Conservation (phyloP, 2,797 vertebrate species). For the Micromesistius poutassou region DNA sequence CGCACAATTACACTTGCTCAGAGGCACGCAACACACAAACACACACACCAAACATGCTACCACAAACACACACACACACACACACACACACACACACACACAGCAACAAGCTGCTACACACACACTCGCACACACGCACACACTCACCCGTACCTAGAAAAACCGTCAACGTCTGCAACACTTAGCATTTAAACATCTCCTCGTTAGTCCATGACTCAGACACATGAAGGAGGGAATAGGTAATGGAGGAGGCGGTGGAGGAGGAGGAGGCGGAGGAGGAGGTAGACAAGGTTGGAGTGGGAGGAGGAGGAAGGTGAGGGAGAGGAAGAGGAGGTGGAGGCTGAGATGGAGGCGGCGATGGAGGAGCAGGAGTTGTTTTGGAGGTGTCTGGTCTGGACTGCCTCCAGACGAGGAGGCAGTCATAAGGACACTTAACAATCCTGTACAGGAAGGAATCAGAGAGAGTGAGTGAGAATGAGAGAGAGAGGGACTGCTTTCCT, state of each 20-base stretch:
- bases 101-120: background rate
- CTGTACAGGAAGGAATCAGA: no score
- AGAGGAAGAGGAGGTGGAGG: no score
- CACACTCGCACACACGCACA: slow-evolving; percentile 11
- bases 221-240: slow-evolving; percentile 46
- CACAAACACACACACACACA: slow-evolving; percentile 12
- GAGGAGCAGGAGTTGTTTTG: slow-evolving; percentile 43
- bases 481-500: background rate
- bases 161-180: slow-evolving; percentile 36
- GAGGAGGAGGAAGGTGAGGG: no score
- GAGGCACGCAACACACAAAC: background rate
- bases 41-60: background rate
- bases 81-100: background rate
- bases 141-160: slow-evolving; percentile 12
- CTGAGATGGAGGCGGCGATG: slow-evolving; percentile 27
- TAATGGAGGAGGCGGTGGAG: background rate
- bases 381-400: slow-evolving; percentile 42
- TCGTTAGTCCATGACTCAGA: slow-evolving; percentile 62
- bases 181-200: slow-evolving; percentile 46
- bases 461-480: no score
- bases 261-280: no score
- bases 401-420: slow-evolving; percentile 59
- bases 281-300: no score
- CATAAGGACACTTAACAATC: slow-evolving; percentile 55
- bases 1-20: background rate